Evolutionary conservation across 2,113 vertebrate genomes (phyloP).

Genomic region (Onychostruthus taczanowskii): DNA sequence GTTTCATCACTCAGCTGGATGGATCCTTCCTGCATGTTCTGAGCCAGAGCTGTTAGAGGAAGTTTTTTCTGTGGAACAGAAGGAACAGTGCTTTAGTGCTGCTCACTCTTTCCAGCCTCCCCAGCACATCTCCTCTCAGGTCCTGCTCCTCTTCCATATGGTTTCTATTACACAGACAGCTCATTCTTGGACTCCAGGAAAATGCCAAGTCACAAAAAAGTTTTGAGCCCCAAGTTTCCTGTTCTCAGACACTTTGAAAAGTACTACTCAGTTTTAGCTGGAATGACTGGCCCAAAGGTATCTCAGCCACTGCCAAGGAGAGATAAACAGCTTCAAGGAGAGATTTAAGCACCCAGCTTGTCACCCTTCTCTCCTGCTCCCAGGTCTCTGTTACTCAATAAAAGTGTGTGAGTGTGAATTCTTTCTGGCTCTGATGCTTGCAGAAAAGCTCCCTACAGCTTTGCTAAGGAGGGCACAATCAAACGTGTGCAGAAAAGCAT

Average conservation of each 20-base stretch:
- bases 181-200: background rate
- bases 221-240: background rate
- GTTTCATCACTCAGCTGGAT: conserved; percentile 90
- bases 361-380: background rate
- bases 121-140: background rate
- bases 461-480: background rate
- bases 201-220: background rate
- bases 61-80: conserved; percentile 88
- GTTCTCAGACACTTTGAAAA: background rate
- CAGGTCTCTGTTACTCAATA: background rate
- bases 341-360: background rate
- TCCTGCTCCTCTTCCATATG: background rate
- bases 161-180: background rate
- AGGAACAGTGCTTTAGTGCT: background rate
- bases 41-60: conserved; percentile 88
- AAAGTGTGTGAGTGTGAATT: background rate
- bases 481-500: rapidly evolving
- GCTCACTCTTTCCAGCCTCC: background rate
- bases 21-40: conserved; percentile 91
- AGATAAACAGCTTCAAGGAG: background rate
- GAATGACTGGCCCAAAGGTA: background rate
- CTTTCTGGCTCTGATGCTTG: background rate
- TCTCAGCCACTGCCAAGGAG: background rate
- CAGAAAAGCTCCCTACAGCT: background rate
- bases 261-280: background rate